Evolutionary conservation across 2,888 invertebrate species (phyloP), one percentile per base, ranked within the genome.

Genomic region (Nymphalis polychloros): DNA sequence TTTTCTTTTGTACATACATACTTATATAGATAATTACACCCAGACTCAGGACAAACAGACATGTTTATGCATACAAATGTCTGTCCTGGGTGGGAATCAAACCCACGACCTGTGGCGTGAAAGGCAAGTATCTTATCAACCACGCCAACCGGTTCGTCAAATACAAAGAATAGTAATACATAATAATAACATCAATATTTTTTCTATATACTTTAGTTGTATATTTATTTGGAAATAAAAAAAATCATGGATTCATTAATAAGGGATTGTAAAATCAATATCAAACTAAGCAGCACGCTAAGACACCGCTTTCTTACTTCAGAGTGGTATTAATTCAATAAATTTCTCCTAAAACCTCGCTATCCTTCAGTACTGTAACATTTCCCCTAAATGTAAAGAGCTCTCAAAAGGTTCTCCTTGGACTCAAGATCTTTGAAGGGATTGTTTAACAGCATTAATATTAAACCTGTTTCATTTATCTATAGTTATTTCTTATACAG

Each of bases 371-470:
- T 10, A 19, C 1, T 50, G 50, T 19, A 50, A n/a, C 57, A 35
- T n/a, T 53, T 46, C 50, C 55, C 66, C 47, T 55, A 55, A 48
- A 61, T 55, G 31, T 66, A 20, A 49, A 55, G 53, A 60, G 53
- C 61, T 66, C 61, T 66, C 55, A 16, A 61, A 55, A 66, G 49
- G 13, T 48, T 60, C 61, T 53, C 47, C 53, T 53, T 31, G 16
- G 46, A 61, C 61, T 61, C 66, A 31, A 66, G 55, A 66, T 49
- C 35, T 41, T 48, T 60, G 59, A 66, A 52, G 61, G 61, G 66
- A 61, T 61, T 66, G 66, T 61, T 66, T 60, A 47, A 60, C 61
- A 41, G 60, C 61, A 48, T 52, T 48, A 66, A 61, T 48, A 57
- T 35, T 57, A 35, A 57, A 19, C 19, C 57, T 19, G 57, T 19